Evolutionary conservation across 2,797 vertebrate species (phyloP).

Genomic region (Spinibarbus caldwelli): DNA sequence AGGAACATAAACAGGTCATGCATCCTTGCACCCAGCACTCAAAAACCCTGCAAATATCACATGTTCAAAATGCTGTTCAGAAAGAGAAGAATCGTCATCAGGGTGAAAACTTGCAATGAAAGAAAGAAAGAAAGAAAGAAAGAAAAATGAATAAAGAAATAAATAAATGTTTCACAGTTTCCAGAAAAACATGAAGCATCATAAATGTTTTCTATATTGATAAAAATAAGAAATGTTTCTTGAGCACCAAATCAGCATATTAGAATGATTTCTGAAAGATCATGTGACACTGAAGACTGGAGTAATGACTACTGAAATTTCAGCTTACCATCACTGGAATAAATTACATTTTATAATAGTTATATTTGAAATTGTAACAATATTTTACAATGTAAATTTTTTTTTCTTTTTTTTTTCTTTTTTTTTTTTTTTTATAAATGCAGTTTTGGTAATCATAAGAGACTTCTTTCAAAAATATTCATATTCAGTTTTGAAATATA

Average conservation of each 20-base stretch:
- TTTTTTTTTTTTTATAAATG: too few relatives aligned
- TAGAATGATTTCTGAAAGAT: not conserved
- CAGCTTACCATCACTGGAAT: not conserved
- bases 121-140: not conserved
- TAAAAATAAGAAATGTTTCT: not conserved
- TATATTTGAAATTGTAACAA: not conserved
- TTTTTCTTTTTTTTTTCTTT: too few relatives aligned
- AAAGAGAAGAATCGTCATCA: not conserved
- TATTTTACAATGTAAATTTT: too few relatives aligned
- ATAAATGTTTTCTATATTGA: not conserved
- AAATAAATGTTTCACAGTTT: not conserved
- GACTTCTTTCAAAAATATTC: not conserved
- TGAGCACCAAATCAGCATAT: not conserved
- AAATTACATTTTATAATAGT: not conserved
- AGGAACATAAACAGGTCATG: conserved; percentile 59
- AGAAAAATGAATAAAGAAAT: not conserved
- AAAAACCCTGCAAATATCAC: conserved; percentile 24
- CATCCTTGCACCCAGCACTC: conserved; percentile 41
- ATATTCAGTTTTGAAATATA: not conserved
- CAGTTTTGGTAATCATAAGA: not conserved
- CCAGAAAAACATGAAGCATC: not conserved
- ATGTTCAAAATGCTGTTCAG: conserved; percentile 7
- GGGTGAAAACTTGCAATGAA: not conserved
- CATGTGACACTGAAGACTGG: not conserved
- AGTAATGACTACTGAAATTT: not conserved